A percentile compares a stretch with the other conserved stretches of the same genome.
Evolutionary conservation across 2,797 vertebrate genomes (phyloP).

Genomic region (Gadopsis marmoratus): DNA sequence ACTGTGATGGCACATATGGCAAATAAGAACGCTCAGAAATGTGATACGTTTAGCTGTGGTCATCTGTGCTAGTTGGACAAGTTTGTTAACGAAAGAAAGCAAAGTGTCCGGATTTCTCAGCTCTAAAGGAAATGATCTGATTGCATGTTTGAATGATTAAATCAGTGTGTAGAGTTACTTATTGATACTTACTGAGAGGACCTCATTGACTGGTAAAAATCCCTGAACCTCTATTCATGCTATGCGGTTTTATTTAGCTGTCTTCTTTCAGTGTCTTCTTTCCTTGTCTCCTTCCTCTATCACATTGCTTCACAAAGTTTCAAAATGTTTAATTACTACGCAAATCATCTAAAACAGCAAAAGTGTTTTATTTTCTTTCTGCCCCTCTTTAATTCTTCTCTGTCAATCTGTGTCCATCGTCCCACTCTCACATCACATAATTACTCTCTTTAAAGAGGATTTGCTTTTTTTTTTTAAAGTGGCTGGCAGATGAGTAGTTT

Average conservation of each 20-base stretch:
- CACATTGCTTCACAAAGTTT: conserved; percentile 22
- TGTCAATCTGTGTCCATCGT: conserved; percentile 21
- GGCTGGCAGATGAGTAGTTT: conserved; percentile 45
- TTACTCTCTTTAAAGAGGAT: conserved; percentile 35
- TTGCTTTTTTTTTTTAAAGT: conserved; percentile 25
- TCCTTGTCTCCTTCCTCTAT: background rate
- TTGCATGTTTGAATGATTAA: conserved; percentile 3
- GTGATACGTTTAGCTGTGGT: conserved; percentile 8
- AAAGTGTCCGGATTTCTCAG: conserved; percentile 3
- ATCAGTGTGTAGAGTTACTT: background rate
- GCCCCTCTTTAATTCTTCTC: background rate
- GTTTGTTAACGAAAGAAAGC: background rate
- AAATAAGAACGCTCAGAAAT: background rate
- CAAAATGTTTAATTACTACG: conserved; percentile 4
- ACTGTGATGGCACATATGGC: background rate
- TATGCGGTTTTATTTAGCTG: background rate
- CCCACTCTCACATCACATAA: conserved; percentile 33
- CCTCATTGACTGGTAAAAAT: conserved; percentile 1
- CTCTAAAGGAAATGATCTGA: background rate
- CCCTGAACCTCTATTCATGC: background rate
- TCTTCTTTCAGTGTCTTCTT: background rate
- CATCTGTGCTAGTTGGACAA: conserved; percentile 5
- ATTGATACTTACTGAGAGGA: conserved; percentile 6
- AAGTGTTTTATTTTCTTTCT: conserved; percentile 19
- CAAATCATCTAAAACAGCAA: conserved; percentile 29